phyloP scores from a whole-genome alignment of 2,888 invertebrate genomes.

The Pristionchus exspectatus region DNA sequence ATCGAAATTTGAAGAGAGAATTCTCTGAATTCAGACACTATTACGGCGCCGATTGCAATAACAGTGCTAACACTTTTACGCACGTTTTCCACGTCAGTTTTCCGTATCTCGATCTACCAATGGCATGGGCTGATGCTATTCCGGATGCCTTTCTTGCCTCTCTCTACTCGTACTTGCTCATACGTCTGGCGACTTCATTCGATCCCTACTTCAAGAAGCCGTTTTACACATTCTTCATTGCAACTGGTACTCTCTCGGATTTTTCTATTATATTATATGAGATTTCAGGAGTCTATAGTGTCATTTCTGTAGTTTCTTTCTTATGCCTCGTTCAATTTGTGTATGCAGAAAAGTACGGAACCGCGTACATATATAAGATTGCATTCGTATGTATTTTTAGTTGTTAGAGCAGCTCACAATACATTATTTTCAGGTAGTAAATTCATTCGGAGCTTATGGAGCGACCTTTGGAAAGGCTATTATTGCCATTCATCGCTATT shows the following conservation, averaged over 20 bases:
- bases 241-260: not conserved
- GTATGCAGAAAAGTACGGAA: not conserved
- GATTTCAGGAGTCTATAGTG: not conserved
- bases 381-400: not conserved
- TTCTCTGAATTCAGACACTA: too few relatives aligned
- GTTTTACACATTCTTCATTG: not conserved
- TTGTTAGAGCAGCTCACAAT: not conserved
- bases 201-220: not conserved
- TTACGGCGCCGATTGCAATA: too few relatives aligned
- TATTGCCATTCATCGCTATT: not conserved
- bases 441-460: not conserved
- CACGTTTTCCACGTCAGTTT: too few relatives aligned
- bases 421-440: not conserved
- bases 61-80: too few relatives aligned
- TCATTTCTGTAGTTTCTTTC: not conserved
- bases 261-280: not conserved
- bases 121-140: not conserved
- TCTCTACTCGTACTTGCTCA: not conserved
- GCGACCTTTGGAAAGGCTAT: not conserved
- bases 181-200: not conserved
- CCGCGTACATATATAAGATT: not conserved
- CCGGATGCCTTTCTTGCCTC: not conserved
- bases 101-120: too few relatives aligned
- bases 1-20: too few relatives aligned
- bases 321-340: not conserved